Base-by-base conservation (phyloP, 2,888 invertebrate genomes). In the Drosophila koepferae region DNA sequence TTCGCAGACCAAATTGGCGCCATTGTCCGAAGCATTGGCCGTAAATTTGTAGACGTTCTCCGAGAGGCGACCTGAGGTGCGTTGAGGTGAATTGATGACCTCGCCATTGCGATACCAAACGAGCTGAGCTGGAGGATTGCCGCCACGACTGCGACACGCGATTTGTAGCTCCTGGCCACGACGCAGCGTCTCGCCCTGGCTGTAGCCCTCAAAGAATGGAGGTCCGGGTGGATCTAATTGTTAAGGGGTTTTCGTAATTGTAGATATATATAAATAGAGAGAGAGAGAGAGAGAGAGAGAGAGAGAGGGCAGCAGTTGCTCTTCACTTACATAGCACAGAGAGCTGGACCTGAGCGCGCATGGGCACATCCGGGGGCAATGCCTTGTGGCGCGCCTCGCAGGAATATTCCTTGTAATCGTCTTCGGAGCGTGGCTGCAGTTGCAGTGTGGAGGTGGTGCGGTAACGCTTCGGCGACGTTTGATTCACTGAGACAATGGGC, bases 201-300 rank as follows among this genome's bases (percentile, higher is more conserved):
- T 84, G 48, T 92, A 92, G 31, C 92, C 92, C 77, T 92, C 92
- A 43, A 92, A 92, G 77, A 92, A 92, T 54, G 92, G 92, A 0
- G 92, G 86, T 23, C 92, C 92, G 3, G 92, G 92, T 16, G 92
- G 92, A 84, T 92, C 92, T 92, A 34, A 58, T 16, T 20, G 9
- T 44, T 10, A 16, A 10, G 10, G 1, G 49, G 6, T 6, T 7
- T 20, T 56, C 0, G 54, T 40, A n/a, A 36, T 49, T n/a, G n/a
- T n/a, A n/a, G 16, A 34, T 48, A 9, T 23, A 23, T 23, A 23
- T 20, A 20, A 20, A 20, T 20, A 12, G 23, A 12, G 18, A 9
- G 28, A 2, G 28, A 36, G 28, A 3, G 36, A 9, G 34, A 23
- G 20, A 12, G 23, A 12, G 31, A 10, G 28, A 1, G 28, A 36